Evolutionary conservation across 2,113 vertebrate genomes (phyloP).

Genomic region (Eubucco bourcierii): DNA sequence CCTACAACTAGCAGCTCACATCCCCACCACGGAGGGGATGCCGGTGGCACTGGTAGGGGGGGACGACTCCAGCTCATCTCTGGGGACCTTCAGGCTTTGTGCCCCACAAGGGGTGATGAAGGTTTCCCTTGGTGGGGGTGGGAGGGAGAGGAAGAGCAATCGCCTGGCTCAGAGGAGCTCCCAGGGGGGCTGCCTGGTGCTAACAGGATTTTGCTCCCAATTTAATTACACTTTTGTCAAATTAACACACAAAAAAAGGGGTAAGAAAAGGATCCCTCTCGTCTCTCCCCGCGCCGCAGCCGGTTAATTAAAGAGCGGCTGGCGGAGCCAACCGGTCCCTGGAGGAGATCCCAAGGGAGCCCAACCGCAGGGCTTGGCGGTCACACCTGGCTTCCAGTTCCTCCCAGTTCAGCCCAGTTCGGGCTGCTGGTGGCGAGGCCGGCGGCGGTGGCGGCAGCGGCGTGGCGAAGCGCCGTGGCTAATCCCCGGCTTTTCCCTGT

Average conservation of each 20-base stretch:
- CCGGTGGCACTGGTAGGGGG: not conserved
- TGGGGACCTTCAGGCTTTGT: fast-evolving
- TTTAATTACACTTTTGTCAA: conserved; percentile 61
- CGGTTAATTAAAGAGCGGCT: not conserved
- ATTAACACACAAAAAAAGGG: not conserved
- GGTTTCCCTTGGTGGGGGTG: not conserved
- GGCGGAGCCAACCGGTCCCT: not conserved
- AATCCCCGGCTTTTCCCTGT: not conserved
- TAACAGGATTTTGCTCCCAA: conserved; percentile 39
- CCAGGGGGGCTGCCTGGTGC: conserved; percentile 11
- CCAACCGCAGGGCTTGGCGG: fast-evolving
- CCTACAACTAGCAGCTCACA: fast-evolving
- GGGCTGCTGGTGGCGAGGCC: fast-evolving
- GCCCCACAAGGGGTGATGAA: not conserved
- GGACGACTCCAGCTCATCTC: fast-evolving
- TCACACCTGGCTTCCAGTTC: not conserved
- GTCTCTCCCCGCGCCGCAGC: not conserved
- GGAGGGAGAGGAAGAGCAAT: not conserved
- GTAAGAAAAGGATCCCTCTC: not conserved
- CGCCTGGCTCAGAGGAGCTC: not conserved
- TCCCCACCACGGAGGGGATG: fast-evolving
- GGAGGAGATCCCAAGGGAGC: not conserved
- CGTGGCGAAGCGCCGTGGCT: not conserved
- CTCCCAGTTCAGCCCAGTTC: not conserved
- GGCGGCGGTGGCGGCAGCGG: fast-evolving